Evolutionary conservation across 1,140 invertebrate genomes (phyloP).

Genomic region (Zaprionus capensis): DNA sequence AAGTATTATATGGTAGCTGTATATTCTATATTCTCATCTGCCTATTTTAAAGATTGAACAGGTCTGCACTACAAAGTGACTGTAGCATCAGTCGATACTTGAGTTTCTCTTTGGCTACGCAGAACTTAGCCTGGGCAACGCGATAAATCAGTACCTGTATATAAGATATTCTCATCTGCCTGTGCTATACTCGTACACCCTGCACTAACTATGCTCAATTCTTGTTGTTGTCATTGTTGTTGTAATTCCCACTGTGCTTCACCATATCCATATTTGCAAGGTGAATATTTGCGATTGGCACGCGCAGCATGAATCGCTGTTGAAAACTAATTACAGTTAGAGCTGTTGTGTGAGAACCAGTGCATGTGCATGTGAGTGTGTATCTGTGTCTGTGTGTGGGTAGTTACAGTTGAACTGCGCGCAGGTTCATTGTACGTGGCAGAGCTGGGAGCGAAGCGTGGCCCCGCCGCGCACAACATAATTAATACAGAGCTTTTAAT

Average conservation of each 20-base stretch:
- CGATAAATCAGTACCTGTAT: no score
- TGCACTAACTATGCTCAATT: no score
- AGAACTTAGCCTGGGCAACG: no score
- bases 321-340: slow-evolving; percentile 23
- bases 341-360: neutral
- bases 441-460: neutral
- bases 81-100: no score
- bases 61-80: no score
- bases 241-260: neutral
- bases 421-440: slow-evolving; percentile 38
- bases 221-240: neutral
- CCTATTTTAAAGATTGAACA: no score
- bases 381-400: neutral
- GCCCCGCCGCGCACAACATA: slow-evolving; percentile 29
- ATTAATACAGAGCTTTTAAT: slow-evolving; percentile 47
- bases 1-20: no score
- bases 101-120: no score
- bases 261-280: slow-evolving; percentile 18
- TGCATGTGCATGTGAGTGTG: slow-evolving; percentile 1
- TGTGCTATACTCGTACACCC: no score
- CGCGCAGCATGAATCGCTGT: slow-evolving; percentile 10
- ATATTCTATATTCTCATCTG: no score
- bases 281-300: slow-evolving; percentile 9
- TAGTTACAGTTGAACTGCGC: slow-evolving; percentile 19
- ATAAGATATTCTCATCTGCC: no score